Conservation (phyloP, 2,113 vertebrate genomes). For the Pogona vitticeps region DNA sequence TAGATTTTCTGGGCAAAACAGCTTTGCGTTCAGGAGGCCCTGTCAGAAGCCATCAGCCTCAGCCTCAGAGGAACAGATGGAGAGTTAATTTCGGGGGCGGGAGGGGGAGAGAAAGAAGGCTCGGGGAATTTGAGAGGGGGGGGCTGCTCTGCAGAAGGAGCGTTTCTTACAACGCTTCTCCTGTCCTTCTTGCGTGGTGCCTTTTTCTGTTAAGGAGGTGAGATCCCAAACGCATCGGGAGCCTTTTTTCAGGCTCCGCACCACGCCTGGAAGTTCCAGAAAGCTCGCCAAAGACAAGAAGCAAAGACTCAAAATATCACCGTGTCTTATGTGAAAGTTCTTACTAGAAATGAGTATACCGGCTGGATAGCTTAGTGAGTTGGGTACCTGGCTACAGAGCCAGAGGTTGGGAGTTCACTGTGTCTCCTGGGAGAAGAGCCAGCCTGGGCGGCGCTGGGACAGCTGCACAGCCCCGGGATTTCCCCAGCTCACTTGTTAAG, state of each 20-base stretch:
- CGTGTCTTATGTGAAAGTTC: too few relatives aligned
- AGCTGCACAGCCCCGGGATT: too few relatives aligned
- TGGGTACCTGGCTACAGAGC: too few relatives aligned
- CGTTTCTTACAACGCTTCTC: neutral
- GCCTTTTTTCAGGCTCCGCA: neutral
- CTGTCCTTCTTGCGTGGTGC: neutral
- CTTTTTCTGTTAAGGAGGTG: constrained; percentile 31
- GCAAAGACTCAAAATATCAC: too few relatives aligned
- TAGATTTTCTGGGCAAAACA: constrained; percentile 54
- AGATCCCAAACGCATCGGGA: neutral
- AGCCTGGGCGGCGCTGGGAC: too few relatives aligned
- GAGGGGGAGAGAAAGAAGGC: constrained; percentile 29
- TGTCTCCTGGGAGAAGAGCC: too few relatives aligned
- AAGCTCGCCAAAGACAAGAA: too few relatives aligned
- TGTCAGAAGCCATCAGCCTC: constrained; percentile 74
- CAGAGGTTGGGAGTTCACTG: too few relatives aligned
- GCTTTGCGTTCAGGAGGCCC: constrained; percentile 68
- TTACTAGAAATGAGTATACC: too few relatives aligned
- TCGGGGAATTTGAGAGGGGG: constrained; percentile 4
- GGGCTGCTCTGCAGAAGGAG: neutral
- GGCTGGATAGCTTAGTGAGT: too few relatives aligned
- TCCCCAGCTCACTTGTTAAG: too few relatives aligned
- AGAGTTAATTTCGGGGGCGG: constrained; percentile 60
- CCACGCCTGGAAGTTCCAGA: too few relatives aligned
- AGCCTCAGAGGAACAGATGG: constrained; percentile 70